These are phyloP conservation scores for Bubo scandiacus DNA, from an alignment of 2,113 vertebrate genomes.

Conservation along the genomic window DNA sequence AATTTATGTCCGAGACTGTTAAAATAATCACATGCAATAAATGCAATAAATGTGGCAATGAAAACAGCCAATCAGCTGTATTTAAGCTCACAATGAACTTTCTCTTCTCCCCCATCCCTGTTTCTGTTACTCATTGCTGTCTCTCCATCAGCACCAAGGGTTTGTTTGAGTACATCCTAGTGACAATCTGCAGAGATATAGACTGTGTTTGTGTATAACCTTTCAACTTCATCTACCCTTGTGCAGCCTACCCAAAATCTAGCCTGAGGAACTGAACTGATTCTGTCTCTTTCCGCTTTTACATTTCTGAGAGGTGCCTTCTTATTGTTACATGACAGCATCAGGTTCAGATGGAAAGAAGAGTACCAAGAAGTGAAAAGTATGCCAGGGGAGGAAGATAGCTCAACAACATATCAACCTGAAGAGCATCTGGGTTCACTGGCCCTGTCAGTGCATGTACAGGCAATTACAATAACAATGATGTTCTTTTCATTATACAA, in stretches of 20 bases:
- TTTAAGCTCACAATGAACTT: not conserved
- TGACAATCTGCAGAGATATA: not conserved
- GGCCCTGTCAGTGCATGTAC: not conserved
- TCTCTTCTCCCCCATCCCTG: not conserved
- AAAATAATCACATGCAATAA: not conserved
- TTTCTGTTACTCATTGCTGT: not conserved
- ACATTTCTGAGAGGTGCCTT: not conserved
- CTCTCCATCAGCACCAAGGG: not conserved
- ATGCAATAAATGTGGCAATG: not conserved
- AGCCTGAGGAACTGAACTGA: not conserved
- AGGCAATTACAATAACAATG: not conserved
- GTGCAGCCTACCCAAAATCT: not conserved
- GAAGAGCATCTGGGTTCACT: not conserved
- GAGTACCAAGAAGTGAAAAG: not conserved
- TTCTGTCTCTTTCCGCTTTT: not conserved
- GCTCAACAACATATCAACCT: not conserved
- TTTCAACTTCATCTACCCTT: not conserved
- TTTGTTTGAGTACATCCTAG: not conserved
- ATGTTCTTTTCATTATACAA: not conserved
- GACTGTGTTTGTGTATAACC: not conserved
- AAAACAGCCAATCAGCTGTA: not conserved
- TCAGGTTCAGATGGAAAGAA: not conserved
- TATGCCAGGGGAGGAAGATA: not conserved
- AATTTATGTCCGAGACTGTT: not conserved
- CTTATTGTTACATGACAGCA: not conserved